Conservation (phyloP, 2,797 vertebrate species). For the Dromococcyx pavoninus region DNA sequence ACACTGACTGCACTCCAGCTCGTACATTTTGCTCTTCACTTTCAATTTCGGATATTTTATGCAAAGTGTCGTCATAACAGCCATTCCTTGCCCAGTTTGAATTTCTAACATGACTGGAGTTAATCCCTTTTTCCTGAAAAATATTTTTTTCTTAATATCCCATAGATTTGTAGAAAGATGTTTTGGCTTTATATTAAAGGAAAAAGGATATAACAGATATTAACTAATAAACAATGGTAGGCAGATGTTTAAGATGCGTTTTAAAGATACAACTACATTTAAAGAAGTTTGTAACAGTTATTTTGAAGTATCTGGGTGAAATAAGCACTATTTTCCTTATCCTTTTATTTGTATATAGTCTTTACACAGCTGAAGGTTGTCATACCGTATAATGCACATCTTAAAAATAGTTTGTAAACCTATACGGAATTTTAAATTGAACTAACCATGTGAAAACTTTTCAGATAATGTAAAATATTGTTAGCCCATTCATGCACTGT, state of each 20-base stretch:
- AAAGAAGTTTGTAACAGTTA: neutral
- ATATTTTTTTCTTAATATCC: constrained; percentile 19
- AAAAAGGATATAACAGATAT: neutral
- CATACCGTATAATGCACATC: neutral
- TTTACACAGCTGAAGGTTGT: neutral
- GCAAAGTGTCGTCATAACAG: constrained; percentile 78
- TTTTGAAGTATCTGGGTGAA: neutral
- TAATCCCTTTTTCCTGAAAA: constrained; percentile 77
- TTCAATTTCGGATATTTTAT: constrained; percentile 82
- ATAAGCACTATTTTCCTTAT: neutral
- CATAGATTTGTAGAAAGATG: neutral
- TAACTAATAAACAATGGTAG: neutral
- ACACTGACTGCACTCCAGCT: constrained; percentile 90
- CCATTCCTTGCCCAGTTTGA: constrained; percentile 79
- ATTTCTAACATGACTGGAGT: constrained; percentile 75
- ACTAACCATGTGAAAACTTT: neutral
- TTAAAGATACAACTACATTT: neutral
- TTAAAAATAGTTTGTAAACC: neutral
- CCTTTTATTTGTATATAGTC: neutral
- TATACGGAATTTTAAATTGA: neutral
- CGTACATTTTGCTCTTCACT: constrained; percentile 86
- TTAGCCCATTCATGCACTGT: neutral
- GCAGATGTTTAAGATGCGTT: neutral
- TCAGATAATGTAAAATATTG: neutral
- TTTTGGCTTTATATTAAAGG: neutral